Evolutionary conservation across 2,888 invertebrate genomes (phyloP), one percentile per base, ranked within the genome.

Genomic region (Pristionchus maxplancki): DNA sequence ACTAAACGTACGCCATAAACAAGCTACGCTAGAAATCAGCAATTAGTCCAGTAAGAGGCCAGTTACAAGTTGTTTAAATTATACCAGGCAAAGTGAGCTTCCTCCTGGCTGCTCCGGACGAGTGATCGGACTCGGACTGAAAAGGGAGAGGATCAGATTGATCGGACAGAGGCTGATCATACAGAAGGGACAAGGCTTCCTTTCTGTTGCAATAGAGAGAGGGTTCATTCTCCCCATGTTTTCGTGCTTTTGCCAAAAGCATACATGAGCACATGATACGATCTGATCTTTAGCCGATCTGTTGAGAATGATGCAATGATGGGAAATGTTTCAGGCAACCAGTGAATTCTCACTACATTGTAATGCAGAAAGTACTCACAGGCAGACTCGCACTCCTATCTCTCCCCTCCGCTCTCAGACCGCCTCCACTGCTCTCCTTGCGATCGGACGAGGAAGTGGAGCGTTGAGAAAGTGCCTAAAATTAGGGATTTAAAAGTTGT

Each of bases 111-210:
- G 71, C 34, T n/a, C 15, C 31, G 13, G 48, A 34, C 13, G 50
- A 34, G 11, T 58, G 67, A 87, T 87, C 86, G 44, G 86, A 87
- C 62, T 87, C 86, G 8, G 71, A 71, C 86, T 87, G 71, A 48
- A 87, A 71, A 53, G 17, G 28, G 40, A 44, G 31, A n/a, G 6
- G 58, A 37, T 34, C 44, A 78, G n/a, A 81, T 24, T 4, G 81
- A 50, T 34, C 67, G 13, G 34, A 34, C 67, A 67, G 34, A 67
- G 28, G 71, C 71, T 71, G 37, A 37, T 71, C 71, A 71, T 37
- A 71, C 71, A 71, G 5, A 6, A 28, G 2, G 34, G 37, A 71
- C 37, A 71, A 37, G 71, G 37, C 37, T 37, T 13, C 28, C 74
- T 74, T 20, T 40, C 5, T 37, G 28, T 31, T 17, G 13, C 31